Base-by-base conservation (phyloP, 2,888 invertebrate genomes). In the Mycalesis mineus region DNA sequence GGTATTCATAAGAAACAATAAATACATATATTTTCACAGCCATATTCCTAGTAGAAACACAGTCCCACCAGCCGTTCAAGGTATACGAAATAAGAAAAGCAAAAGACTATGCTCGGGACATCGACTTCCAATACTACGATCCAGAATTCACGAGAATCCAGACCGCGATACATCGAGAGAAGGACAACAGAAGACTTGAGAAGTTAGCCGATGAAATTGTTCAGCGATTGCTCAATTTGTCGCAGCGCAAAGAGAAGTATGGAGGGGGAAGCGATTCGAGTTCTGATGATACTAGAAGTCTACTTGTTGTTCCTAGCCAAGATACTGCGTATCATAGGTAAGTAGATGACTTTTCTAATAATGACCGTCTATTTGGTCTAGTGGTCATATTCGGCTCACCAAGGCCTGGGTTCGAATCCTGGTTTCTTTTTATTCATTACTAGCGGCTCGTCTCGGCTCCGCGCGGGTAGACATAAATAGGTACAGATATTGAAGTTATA, bases 11-110 rank as follows among this genome's bases (percentile, higher is more conserved):
- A 22, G 22, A 4, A n/a, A 22, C 22, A 4, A 22, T 5, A 22
- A 22, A 22, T 22, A 22, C 22, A 22, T 22, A 22, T 13, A 14
- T 39, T 2, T 48, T 57, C 42, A 7, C 37, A 49, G 36, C 50
- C 15, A n/a, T 28, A 11, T 7, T 48, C 7, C 14, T 56, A 14
- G 17, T 54, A 7, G 54, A 59, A 29, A 54, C 51, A 33, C 15
- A 47, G 0, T 15, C 33, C 6, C 37, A 55, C 11, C 48, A 44
- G 14, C 48, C 56, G 5, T 55, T 61, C 41, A 56, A 61, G 57
- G 37, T 61, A 40, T 63, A 37, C 33, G 63, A 63, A 57, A 61
- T 63, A 37, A 15, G 58, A 36, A 58, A 61, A 58, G 7, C 52
- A 29, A 58, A 9, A 41, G 22, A 41, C 7, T 40, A 28, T 0